Base-by-base conservation (phyloP, 2,888 invertebrate species). In the Caenorhabditis zanzibari region DNA sequence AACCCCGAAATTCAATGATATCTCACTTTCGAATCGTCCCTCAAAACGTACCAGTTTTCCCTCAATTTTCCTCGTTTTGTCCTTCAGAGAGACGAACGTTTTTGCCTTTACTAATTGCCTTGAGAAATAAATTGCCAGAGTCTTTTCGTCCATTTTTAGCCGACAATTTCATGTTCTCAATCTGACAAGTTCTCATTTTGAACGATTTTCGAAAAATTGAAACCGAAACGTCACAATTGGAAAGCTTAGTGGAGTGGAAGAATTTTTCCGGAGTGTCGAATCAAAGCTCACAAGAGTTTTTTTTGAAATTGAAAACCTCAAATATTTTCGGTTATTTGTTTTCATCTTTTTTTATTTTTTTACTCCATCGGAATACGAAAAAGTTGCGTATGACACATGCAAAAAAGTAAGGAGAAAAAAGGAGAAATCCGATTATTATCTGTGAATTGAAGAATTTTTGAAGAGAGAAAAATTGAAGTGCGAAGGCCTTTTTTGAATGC, bases 41-140 rank as follows among this genome's bases (percentile, higher is more conserved):
- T 75, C 74, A 64, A 63, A 73, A 63, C 63, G 52, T 73, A 75
- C 75, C 66, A 75, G 75, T 75, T 75, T 38, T 64, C 32, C 24
- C 63, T 63, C 52, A 63, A 63, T 72, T 59, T 32, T 59, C 58
- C 28, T 52, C 7, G 32, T 71, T 77, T 56, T 44, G 77, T 26
- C 77, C 77, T 77, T 77, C 69, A 63, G 54, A 69, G 41, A 59
- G 77, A n/a, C n/a, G n/a, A 77, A 77, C 77, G 54, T 47, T 77
- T 77, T 77, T 69, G 38, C 38, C 19, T 19, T 63, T n/a, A 47
- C 47, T 66, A 77, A 77, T 77, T 77, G 69, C 77, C 59, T 63
- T 61, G 68, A 22, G 68, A 76, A 54, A 74, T 61, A 63, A 73
- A 73, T 61, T 61, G 44, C 63, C 38, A 28, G 52, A 61, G 61